Evolutionary conservation across 2,113 vertebrate species (phyloP).

Genomic region (Triplophysa rosa): DNA sequence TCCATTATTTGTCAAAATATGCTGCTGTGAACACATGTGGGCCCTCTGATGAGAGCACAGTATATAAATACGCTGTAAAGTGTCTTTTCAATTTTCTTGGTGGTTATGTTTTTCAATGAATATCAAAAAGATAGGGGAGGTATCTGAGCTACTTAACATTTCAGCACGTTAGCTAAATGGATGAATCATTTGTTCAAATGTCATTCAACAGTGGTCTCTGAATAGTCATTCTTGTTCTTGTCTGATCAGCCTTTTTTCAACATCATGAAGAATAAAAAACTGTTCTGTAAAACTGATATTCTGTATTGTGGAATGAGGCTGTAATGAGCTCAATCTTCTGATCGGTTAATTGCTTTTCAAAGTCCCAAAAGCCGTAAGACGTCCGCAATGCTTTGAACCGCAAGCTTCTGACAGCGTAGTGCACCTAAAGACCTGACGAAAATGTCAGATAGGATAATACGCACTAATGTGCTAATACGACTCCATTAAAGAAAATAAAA

Average conservation of each 20-base stretch:
- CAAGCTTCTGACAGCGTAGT: background rate
- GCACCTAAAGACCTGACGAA: background rate
- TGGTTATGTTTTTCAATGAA: background rate
- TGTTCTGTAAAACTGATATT: constrained; percentile 22
- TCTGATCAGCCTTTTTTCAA: constrained; percentile 33
- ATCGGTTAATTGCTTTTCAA: constrained; percentile 7
- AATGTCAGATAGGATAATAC: constrained; percentile 20
- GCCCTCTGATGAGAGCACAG: background rate
- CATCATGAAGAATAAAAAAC: constrained; percentile 19
- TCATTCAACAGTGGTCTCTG: constrained; percentile 25
- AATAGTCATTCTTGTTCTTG: constrained; percentile 36
- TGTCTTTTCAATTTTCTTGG: constrained; percentile 7
- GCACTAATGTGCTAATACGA: constrained; percentile 8
- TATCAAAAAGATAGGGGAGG: background rate
- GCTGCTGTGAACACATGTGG: background rate
- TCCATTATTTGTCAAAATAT: constrained; percentile 19
- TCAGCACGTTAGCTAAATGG: background rate
- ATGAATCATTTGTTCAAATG: constrained; percentile 32
- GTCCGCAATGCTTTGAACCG: constrained; percentile 8
- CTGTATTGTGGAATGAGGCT: constrained; percentile 27
- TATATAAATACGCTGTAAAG: constrained; percentile 37
- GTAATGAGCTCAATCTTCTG: constrained; percentile 24
- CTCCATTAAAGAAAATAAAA: constrained; percentile 13
- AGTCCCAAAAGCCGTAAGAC: constrained; percentile 19
- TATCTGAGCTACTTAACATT: background rate